Conservation (phyloP, 2,888 invertebrate genomes). For the Oligia latruncula region DNA sequence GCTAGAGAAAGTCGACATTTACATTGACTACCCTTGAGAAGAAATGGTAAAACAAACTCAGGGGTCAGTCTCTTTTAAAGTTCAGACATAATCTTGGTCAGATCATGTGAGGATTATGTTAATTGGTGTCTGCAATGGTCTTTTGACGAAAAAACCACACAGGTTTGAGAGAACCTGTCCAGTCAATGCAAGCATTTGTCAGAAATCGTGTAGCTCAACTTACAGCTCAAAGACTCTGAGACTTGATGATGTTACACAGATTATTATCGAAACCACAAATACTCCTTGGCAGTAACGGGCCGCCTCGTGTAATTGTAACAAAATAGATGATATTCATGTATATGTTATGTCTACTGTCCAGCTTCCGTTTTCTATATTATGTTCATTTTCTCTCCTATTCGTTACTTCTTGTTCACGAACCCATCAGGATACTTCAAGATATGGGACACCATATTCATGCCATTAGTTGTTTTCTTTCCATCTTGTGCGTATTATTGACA, state of each 20-base stretch:
- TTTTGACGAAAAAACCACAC: not conserved
- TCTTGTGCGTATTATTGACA: slow-evolving; percentile 53
- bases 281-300: slow-evolving; percentile 39
- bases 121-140: not conserved
- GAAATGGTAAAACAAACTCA: not conserved
- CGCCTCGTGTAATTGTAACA: slow-evolving; percentile 35
- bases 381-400: slow-evolving; percentile 52
- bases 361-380: slow-evolving; percentile 63
- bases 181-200: too few species aligned
- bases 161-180: too few species aligned
- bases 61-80: not conserved
- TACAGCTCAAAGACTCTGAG: not conserved
- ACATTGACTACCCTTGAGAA: too few species aligned
- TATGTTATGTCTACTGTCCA: slow-evolving; percentile 55
- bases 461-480: slow-evolving; percentile 72
- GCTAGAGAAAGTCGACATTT: too few species aligned
- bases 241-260: not conserved
- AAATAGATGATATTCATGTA: slow-evolving; percentile 54
- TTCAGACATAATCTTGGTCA: not conserved
- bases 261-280: not conserved
- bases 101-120: not conserved
- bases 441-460: slow-evolving; percentile 75
- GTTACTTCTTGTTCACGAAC: slow-evolving; percentile 54
- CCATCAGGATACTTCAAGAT: slow-evolving; percentile 73
- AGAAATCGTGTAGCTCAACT: too few species aligned